Conservation (phyloP, 2,797 vertebrate species). For the Etheostoma nigrum region DNA sequence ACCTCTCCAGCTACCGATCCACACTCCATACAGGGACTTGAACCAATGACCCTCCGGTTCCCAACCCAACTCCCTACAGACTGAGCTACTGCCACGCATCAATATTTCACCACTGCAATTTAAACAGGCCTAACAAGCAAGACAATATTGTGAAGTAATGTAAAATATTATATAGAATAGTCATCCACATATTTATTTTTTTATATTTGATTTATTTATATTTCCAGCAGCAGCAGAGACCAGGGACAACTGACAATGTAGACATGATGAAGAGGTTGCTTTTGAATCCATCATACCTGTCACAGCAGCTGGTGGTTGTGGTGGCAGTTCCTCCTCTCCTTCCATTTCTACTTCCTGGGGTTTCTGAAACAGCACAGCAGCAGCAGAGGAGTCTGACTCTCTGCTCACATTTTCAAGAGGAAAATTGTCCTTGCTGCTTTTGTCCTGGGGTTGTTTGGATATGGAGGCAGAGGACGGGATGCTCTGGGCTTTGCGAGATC, state of each 20-base stretch:
- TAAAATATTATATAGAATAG: not conserved
- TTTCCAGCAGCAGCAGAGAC: constrained; percentile 1
- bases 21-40: no score
- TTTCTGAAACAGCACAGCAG: constrained; percentile 40
- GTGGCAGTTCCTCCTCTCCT: constrained; percentile 52
- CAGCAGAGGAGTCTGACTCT: constrained; percentile 37
- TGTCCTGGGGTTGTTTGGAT: constrained; percentile 50
- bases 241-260: not conserved
- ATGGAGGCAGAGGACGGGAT: constrained; percentile 37
- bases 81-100: no score
- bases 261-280: constrained; percentile 10
- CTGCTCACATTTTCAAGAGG: constrained; percentile 43
- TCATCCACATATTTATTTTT: not conserved
- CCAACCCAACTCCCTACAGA: no score
- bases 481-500: constrained; percentile 77
- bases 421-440: constrained; percentile 45
- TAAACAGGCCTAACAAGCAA: not conserved
- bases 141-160: not conserved
- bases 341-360: constrained; percentile 76
- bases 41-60: no score
- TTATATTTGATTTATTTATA: constrained; percentile 3
- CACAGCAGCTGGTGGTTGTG: constrained; percentile 50
- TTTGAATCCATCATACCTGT: constrained; percentile 67
- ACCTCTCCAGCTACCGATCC: no score
- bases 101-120: not conserved